phyloP scores from a whole-genome alignment of 2,888 invertebrate species.

The Operophtera brumata region DNA sequence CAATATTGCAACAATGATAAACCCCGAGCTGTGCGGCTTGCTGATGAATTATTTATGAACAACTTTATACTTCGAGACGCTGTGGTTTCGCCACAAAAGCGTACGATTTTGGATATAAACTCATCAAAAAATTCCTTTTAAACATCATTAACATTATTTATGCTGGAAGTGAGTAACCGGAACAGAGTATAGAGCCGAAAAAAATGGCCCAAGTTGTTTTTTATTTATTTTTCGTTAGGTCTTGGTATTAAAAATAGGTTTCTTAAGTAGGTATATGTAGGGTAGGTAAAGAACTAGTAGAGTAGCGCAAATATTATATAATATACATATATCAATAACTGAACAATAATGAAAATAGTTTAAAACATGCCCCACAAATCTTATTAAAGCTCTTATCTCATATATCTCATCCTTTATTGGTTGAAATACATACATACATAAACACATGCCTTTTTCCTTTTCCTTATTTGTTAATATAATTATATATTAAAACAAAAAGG shows the following conservation, averaged over 20 bases:
- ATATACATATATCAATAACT: too few species aligned
- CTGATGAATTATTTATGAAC: conserved; percentile 73
- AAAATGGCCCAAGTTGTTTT: neutral
- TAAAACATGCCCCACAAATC: too few species aligned
- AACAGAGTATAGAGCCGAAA: conserved; percentile 13
- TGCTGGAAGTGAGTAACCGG: conserved; percentile 39
- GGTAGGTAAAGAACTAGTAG: too few species aligned
- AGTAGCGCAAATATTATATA: too few species aligned
- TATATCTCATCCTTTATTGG: too few species aligned
- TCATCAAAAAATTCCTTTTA: conserved; percentile 73
- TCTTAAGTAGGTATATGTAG: too few species aligned
- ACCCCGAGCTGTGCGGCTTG: conserved; percentile 36
- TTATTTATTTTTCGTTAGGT: neutral
- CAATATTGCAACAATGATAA: conserved; percentile 54
- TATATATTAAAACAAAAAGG: too few species aligned
- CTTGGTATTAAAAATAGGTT: neutral
- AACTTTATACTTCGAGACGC: conserved; percentile 66
- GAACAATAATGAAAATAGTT: too few species aligned
- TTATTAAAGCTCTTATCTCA: too few species aligned
- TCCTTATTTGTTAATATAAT: too few species aligned
- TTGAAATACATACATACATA: too few species aligned
- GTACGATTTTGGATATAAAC: conserved; percentile 69
- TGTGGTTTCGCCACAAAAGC: conserved; percentile 55
- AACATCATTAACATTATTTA: conserved; percentile 74
- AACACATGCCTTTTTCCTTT: too few species aligned